phyloP scores from a whole-genome alignment of 37 sponge, comb jelly and placozoan species.

The Chondrilla cf. caribensis region DNA sequence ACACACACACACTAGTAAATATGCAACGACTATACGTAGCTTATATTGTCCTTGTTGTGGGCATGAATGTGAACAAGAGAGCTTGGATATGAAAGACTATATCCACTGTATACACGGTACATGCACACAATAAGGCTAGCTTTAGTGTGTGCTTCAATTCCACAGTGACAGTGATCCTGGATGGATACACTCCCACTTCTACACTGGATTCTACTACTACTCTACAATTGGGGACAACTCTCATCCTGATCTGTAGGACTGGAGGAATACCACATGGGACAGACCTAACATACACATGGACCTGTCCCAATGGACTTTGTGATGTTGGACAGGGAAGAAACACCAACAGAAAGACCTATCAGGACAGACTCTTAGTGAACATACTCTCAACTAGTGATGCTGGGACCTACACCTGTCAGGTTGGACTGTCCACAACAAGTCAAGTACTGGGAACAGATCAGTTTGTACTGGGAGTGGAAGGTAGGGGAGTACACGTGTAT shows the following conservation, averaged over 20 bases:
- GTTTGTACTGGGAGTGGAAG: too few relatives aligned
- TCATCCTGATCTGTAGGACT: not conserved
- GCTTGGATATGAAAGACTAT: not conserved
- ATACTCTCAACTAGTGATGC: not conserved
- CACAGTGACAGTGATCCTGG: not conserved
- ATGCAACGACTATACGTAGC: not conserved
- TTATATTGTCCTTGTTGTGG: not conserved
- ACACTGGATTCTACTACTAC: not conserved
- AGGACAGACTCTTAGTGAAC: not conserved
- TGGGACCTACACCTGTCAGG: conserved; percentile 12
- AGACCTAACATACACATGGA: conserved; percentile 9
- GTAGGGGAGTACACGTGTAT: too few relatives aligned
- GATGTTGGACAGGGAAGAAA: conserved; percentile 11
- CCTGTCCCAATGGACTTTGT: conserved; percentile 18
- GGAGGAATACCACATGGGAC: not conserved
- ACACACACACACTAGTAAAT: not conserved
- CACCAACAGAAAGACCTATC: conserved; percentile 13
- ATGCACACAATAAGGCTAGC: not conserved
- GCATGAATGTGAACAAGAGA: not conserved
- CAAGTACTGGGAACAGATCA: too few relatives aligned
- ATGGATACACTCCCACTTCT: conserved; percentile 7
- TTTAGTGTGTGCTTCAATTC: not conserved
- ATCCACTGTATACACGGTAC: not conserved
- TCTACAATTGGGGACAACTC: conserved; percentile 2
- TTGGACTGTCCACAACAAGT: too few relatives aligned